Evolutionary conservation across 2,888 invertebrate genomes (phyloP).

Genomic region (Danaus chrysippus): DNA sequence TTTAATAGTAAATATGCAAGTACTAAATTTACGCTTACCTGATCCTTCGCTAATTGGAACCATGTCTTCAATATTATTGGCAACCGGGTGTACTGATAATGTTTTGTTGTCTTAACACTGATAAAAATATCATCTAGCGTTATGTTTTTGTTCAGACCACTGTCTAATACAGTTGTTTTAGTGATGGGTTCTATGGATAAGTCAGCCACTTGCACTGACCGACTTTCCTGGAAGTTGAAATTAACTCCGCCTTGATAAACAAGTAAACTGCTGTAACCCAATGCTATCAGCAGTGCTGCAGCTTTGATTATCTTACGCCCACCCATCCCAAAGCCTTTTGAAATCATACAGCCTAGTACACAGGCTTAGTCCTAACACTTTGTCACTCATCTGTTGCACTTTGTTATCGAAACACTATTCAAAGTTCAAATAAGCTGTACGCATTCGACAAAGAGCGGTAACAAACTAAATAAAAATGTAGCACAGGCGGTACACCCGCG

Average conservation of each 20-base stretch:
- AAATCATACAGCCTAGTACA: slow-evolving; percentile 62
- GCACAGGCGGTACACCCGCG: slow-evolving; percentile 73
- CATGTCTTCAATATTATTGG: slow-evolving; percentile 95
- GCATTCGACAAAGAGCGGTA: slow-evolving; percentile 60
- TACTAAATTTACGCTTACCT: slow-evolving; percentile 79
- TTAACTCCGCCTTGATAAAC: slow-evolving; percentile 80
- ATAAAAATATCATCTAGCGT: slow-evolving; percentile 93
- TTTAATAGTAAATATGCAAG: background rate
- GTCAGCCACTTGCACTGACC: slow-evolving; percentile 68
- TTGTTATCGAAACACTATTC: slow-evolving; percentile 62
- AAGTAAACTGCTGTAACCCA: slow-evolving; percentile 80
- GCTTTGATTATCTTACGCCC: slow-evolving; percentile 71
- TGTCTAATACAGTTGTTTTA: slow-evolving; percentile 59
- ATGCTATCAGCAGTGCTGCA: slow-evolving; percentile 72
- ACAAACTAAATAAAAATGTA: slow-evolving; percentile 79
- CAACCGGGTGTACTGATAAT: slow-evolving; percentile 90
- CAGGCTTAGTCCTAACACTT: slow-evolving; percentile 54
- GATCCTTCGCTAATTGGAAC: slow-evolving; percentile 94
- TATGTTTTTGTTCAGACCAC: slow-evolving; percentile 76
- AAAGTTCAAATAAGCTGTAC: slow-evolving; percentile 44
- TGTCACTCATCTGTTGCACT: slow-evolving; percentile 73
- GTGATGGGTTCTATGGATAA: slow-evolving; percentile 75
- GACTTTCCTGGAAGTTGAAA: slow-evolving; percentile 73
- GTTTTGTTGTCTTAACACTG: slow-evolving; percentile 95
- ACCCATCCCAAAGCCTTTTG: slow-evolving; percentile 64